These are phyloP conservation scores for Ichneumoninae sp. DNA, from an alignment of 2,888 invertebrate species.

Conservation along the genomic window DNA sequence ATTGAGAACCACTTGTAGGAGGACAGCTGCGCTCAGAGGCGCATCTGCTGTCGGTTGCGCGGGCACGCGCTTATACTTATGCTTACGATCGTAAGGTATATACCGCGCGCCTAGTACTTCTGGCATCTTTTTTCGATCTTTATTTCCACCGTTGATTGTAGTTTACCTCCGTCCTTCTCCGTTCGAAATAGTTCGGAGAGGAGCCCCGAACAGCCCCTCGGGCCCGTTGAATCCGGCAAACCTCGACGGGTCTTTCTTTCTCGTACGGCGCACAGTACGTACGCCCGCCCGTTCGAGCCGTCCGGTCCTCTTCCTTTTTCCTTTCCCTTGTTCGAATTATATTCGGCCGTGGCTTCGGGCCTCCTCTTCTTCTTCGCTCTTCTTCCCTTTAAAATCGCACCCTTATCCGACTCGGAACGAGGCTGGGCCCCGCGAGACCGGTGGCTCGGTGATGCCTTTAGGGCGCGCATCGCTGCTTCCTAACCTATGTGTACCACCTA, in stretches of 20 bases:
- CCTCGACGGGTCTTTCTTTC: constrained; percentile 57
- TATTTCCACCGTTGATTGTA: constrained; percentile 55
- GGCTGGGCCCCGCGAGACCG: constrained; percentile 16
- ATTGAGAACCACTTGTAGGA: constrained; percentile 84
- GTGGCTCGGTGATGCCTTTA: constrained; percentile 35
- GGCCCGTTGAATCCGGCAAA: constrained; percentile 32
- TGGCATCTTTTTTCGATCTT: constrained; percentile 58
- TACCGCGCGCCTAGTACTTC: constrained; percentile 51
- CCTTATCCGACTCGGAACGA: constrained; percentile 57
- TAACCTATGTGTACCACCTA: constrained; percentile 10
- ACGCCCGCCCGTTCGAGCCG: constrained; percentile 48
- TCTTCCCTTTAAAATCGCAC: constrained; percentile 75
- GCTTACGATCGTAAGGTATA: constrained; percentile 71
- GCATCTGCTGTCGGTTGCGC: constrained; percentile 83
- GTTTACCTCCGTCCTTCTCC: constrained; percentile 36
- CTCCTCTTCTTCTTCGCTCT: constrained; percentile 69
- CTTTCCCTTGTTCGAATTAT: constrained; percentile 64
- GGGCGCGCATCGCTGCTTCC: constrained; percentile 50
- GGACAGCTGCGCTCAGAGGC: constrained; percentile 82
- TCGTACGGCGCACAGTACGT: background rate
- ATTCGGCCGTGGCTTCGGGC: constrained; percentile 36
- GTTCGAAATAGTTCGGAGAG: constrained; percentile 22
- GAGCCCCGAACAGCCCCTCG: background rate
- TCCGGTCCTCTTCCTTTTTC: constrained; percentile 59
- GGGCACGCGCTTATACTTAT: constrained; percentile 81